These are phyloP conservation scores for Cataglyphis rosenhaueri DNA, from an alignment of 2,888 invertebrate genomes.

Conservation along the genomic window DNA sequence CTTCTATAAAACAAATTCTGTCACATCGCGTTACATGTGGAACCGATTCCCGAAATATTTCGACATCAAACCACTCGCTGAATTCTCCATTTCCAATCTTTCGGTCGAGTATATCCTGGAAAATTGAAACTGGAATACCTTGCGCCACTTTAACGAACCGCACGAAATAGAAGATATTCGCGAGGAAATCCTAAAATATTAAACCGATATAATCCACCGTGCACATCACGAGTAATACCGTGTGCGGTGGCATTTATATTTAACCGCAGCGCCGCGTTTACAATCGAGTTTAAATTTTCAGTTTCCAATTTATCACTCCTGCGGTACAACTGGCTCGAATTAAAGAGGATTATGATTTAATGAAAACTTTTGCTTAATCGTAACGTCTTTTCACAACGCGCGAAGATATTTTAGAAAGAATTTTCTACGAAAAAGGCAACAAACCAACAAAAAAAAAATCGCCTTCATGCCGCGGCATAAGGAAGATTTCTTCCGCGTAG, in stretches of 20 bases:
- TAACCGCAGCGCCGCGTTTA: conserved; percentile 28
- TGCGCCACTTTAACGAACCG: conserved; percentile 56
- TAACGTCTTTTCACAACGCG: neutral
- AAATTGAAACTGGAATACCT: conserved; percentile 65
- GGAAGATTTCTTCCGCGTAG: neutral
- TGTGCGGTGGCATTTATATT: conserved; percentile 27
- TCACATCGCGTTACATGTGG: conserved; percentile 38
- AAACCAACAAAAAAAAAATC: neutral
- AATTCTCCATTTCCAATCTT: conserved; percentile 54
- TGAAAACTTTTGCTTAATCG: conserved; percentile 16
- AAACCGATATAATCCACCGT: conserved; percentile 45
- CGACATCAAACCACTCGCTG: conserved; percentile 56
- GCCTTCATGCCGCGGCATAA: neutral
- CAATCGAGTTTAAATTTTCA: conserved; percentile 45
- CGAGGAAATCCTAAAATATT: conserved; percentile 39
- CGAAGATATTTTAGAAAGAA: neutral
- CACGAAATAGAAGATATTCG: conserved; percentile 52
- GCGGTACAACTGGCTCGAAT: neutral
- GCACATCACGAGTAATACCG: neutral
- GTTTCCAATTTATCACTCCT: conserved; percentile 35
- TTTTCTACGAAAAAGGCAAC: neutral
- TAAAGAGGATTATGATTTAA: conserved; percentile 17
- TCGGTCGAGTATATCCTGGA: conserved; percentile 46
- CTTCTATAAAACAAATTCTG: conserved; percentile 43
- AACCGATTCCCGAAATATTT: conserved; percentile 57